Conservation (phyloP, 2,888 invertebrate genomes). For the Seira musarum region DNA sequence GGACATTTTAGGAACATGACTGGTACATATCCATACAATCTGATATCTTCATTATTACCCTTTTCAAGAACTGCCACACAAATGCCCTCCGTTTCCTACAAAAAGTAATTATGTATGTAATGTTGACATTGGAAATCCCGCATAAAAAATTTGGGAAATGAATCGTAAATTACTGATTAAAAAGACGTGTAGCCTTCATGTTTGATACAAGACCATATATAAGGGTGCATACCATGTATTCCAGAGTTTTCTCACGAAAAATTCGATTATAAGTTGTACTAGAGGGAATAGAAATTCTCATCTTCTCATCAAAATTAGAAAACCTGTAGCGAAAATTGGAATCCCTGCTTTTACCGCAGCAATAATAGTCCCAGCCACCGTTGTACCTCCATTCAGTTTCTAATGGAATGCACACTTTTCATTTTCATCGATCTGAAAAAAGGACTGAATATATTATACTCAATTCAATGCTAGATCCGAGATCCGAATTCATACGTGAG, state of each 20-base stretch:
- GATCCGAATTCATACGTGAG: conserved; percentile 74
- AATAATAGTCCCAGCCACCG: conserved; percentile 95
- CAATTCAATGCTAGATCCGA: no score
- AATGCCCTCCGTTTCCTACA: conserved; percentile 68
- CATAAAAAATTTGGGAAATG: no score
- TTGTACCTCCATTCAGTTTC: conserved; percentile 89
- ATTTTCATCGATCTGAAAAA: not conserved
- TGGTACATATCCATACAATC: no score
- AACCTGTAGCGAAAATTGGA: conserved; percentile 93
- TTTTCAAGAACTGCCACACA: conserved; percentile 66
- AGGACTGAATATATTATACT: not conserved
- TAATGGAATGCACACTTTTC: conserved; percentile 66
- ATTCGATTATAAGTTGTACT: no score
- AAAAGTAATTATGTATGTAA: not conserved
- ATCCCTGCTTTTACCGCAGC: conserved; percentile 88
- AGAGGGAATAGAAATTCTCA: no score
- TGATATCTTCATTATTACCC: conserved; percentile 29
- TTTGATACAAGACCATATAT: not conserved
- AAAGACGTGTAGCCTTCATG: no score
- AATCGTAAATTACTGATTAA: no score
- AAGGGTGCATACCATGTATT: conserved; percentile 88
- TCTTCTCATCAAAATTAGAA: conserved; percentile 1
- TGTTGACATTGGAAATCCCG: no score
- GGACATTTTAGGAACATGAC: no score
- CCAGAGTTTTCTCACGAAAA: conserved; percentile 90